Base-by-base conservation (phyloP, 2,113 vertebrate genomes). In the Hydrochoerus hydrochaeris region DNA sequence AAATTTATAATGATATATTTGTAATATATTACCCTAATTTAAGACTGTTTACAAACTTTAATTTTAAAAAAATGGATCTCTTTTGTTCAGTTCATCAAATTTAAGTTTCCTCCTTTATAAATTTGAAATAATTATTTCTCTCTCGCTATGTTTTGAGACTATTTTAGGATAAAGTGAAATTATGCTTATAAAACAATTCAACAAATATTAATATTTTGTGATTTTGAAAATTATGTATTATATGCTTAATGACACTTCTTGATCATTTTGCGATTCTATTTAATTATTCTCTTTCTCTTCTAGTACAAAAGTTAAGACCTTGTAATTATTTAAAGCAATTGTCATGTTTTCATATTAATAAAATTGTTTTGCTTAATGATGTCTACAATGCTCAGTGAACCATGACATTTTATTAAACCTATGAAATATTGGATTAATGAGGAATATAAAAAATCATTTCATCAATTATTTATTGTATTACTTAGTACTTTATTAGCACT, bases 321-420 rank as follows among this genome's bases (percentile, higher is more conserved):
- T 88, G 85, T 91, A 93, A 95, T 91, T 96, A 78, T 82, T 97
- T 96, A 85, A 85, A 81, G 78, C 85, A 94, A 83, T 90, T 90
- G 38, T 78, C 92, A 65, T 85, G 92, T 90, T 92, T 94, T 46
- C 78, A 73, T 30, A 87, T 85, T 80, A 93, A 67, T 88, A 96
- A 96, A 94, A 69, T 77, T 75, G 32, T 94, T 97, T 52, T 85
- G 11, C 78, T 94, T 77, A 95, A 90, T 94, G 92, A 93, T 93
- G 80, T 96, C 73, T 85, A n/a, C 24, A 85, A 26, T 75, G 26
- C 32, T 91, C 84, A 85, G 62, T 65, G 92, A 95, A 91, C 86
- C 58, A 73, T 97, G 73, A 63, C 26, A 91, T 95, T 92, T 95
- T 88, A 83, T 92, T 97, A 95, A 87, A 87, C 88, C 63, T 78